Conservation (phyloP, 2,797 vertebrate species). For the Oryzias sinensis region DNA sequence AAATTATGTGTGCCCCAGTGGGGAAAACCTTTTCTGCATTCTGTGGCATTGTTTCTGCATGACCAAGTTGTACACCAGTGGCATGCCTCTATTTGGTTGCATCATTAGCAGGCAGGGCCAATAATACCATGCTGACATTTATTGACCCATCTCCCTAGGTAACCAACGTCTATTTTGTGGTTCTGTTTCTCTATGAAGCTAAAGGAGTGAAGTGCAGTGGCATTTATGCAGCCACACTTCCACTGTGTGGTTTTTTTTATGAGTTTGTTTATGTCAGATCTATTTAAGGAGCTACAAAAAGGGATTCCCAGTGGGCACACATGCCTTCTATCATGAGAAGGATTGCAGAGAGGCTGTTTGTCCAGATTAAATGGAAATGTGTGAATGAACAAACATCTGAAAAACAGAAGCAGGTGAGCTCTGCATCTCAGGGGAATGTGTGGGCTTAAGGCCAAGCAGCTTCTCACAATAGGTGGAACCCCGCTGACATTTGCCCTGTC, state of each 20-base stretch:
- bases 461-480: slow-evolving; percentile 9
- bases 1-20: slow-evolving; percentile 13
- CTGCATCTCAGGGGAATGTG: not conserved
- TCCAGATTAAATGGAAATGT: slow-evolving; percentile 30
- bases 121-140: slow-evolving; percentile 63
- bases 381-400: slow-evolving; percentile 14
- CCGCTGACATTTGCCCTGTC: slow-evolving; percentile 32
- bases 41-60: slow-evolving; percentile 18
- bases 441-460: not conserved
- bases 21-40: slow-evolving; percentile 14
- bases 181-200: slow-evolving; percentile 30
- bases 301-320: slow-evolving; percentile 38
- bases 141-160: slow-evolving; percentile 62
- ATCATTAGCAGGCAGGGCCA: slow-evolving; percentile 49
- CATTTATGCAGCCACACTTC: slow-evolving; percentile 37
- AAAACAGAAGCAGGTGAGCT: slow-evolving; percentile 18
- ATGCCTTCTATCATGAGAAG: slow-evolving; percentile 29
- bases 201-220: slow-evolving; percentile 31
- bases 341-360: slow-evolving; percentile 27
- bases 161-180: slow-evolving; percentile 44
- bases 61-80: slow-evolving; percentile 8
- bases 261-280: slow-evolving; percentile 55
- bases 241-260: slow-evolving; percentile 58
- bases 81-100: slow-evolving; percentile 8
- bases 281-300: slow-evolving; percentile 56